Percentiles rank a stretch among this genome's conserved stretches.
Evolutionary conservation across 2,888 invertebrate genomes (phyloP).

Genomic region (Imbricaverruca yamaguchii): DNA sequence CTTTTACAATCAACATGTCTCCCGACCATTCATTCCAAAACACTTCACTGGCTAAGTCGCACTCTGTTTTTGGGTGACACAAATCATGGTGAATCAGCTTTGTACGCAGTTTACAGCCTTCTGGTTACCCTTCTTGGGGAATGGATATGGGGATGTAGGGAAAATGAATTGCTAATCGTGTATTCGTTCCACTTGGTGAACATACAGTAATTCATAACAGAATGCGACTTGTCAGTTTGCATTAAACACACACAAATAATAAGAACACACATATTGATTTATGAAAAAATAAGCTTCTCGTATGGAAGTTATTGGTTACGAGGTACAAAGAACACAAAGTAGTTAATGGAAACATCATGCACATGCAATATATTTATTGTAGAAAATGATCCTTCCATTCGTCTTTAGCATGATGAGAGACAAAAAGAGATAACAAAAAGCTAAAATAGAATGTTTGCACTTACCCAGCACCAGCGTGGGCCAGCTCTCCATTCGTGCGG

Average conservation of each 20-base stretch:
- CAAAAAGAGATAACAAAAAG: neutral
- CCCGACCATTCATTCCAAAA: neutral
- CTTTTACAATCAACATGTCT: neutral
- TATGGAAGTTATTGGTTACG: neutral
- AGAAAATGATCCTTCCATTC: neutral
- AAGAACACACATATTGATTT: neutral
- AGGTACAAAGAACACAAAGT: neutral
- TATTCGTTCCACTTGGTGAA: no score
- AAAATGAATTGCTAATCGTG: no score
- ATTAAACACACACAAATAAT: neutral
- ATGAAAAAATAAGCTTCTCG: neutral
- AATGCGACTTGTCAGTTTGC: neutral
- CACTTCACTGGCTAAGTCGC: neutral
- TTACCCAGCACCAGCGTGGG: conserved; percentile 84
- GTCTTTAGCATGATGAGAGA: neutral
- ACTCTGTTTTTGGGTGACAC: neutral
- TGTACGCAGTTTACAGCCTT: no score
- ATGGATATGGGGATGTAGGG: neutral
- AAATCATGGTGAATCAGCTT: no score
- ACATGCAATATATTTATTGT: neutral
- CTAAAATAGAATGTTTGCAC: conserved; percentile 30
- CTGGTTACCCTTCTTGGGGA: neutral
- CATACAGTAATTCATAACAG: neutral
- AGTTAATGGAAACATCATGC: neutral
- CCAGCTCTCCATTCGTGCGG: conserved; percentile 86